These are phyloP conservation scores for Pterocles burchelli DNA, from an alignment of 2,113 vertebrate species.

Conservation along the genomic window DNA sequence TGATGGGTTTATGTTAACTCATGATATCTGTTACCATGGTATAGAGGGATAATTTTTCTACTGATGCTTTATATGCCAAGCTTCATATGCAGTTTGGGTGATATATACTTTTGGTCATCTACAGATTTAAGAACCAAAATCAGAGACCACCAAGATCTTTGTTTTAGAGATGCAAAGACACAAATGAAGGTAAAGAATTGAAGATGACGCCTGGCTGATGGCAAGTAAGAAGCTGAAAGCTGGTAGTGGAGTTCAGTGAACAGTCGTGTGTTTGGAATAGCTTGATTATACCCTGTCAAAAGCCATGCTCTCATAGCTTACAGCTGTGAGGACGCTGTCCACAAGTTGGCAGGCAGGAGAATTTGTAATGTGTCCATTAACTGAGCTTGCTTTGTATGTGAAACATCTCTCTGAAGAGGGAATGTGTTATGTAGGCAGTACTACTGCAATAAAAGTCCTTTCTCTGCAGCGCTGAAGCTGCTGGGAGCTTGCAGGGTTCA, in stretches of 20 bases:
- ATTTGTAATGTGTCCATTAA: neutral
- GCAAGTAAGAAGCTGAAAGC: neutral
- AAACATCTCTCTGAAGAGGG: neutral
- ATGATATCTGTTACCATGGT: fast-evolving
- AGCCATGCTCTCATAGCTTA: neutral
- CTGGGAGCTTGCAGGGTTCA: neutral
- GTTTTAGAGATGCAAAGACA: neutral
- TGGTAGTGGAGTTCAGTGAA: neutral
- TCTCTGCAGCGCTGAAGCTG: neutral
- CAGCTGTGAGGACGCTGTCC: neutral
- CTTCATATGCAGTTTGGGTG: neutral
- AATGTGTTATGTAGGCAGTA: neutral
- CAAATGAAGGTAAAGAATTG: fast-evolving
- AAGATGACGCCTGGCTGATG: neutral
- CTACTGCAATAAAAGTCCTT: neutral
- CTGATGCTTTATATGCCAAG: neutral
- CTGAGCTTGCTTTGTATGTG: neutral
- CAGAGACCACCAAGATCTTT: neutral
- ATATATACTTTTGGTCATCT: neutral
- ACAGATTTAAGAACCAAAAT: neutral
- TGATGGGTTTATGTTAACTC: neutral
- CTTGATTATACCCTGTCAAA: neutral
- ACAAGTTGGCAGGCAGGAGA: neutral
- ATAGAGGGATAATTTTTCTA: neutral
- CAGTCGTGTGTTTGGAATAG: neutral